Percentiles rank a stretch among this genome's conserved stretches.
phyloP scores from a whole-genome alignment of 2,888 invertebrate species.

The Macaria notata region DNA sequence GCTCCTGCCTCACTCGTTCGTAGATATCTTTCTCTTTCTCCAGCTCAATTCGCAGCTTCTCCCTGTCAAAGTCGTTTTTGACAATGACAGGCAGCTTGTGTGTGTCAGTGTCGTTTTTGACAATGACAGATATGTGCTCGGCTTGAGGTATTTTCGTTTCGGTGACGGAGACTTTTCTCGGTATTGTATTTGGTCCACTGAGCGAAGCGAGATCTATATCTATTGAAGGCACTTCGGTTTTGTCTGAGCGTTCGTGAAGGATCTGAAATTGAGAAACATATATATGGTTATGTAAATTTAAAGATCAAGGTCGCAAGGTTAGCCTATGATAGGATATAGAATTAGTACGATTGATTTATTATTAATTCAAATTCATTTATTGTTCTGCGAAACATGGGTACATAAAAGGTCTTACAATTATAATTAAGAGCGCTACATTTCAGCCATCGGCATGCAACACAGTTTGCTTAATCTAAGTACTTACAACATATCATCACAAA shows the following conservation, averaged over 20 bases:
- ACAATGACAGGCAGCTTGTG: constrained; percentile 19
- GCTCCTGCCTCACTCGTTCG: constrained; percentile 31
- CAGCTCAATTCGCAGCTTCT: constrained; percentile 24
- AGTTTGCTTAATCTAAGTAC: too few relatives aligned
- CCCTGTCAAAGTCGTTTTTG: constrained; percentile 25
- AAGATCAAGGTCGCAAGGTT: too few relatives aligned
- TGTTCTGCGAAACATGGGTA: too few relatives aligned
- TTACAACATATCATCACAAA: too few relatives aligned
- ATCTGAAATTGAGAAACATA: constrained; percentile 43
- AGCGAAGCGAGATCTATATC: constrained; percentile 34
- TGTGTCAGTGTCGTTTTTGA: constrained; percentile 26
- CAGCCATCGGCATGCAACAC: too few relatives aligned
- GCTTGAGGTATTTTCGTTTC: constrained; percentile 40
- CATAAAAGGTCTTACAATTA: too few relatives aligned
- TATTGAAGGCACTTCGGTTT: constrained; percentile 53
- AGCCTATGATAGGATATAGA: too few relatives aligned
- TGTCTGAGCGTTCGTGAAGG: constrained; percentile 39
- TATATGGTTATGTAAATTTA: not conserved
- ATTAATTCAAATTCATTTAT: too few relatives aligned
- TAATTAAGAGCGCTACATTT: too few relatives aligned
- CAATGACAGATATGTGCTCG: constrained; percentile 22
- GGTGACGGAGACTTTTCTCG: constrained; percentile 36
- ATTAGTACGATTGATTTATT: too few relatives aligned
- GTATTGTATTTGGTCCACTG: constrained; percentile 24
- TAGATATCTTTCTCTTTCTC: constrained; percentile 35